Evolutionary conservation across 2,888 invertebrate species (phyloP).

Genomic region (Sphaeridia pumilis): DNA sequence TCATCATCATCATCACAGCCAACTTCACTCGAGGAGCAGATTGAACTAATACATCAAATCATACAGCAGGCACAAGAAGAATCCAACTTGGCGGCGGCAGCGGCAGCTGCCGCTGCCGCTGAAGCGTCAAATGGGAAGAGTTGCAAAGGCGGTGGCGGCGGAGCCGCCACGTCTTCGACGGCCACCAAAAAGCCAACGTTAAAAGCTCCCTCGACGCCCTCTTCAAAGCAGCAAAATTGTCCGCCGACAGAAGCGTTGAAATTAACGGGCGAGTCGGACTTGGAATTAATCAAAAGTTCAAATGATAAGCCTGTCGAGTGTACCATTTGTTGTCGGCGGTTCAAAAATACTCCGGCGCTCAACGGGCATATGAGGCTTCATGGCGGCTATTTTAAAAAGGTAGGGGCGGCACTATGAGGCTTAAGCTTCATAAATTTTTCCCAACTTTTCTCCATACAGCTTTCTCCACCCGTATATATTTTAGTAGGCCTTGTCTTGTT

Average conservation of each 20-base stretch:
- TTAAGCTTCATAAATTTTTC: background rate
- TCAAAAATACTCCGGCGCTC: conserved; percentile 93
- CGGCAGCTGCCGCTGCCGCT: background rate
- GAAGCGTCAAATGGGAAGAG: conserved; percentile 7
- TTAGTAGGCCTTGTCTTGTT: too few species aligned
- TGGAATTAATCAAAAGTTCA: conserved; percentile 14
- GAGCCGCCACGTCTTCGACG: too few species aligned
- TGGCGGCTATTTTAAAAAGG: conserved; percentile 93
- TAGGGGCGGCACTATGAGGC: conserved; percentile 39
- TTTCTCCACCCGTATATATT: too few species aligned
- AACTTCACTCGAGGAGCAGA: conserved; percentile 45
- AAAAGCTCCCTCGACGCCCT: conserved; percentile 15
- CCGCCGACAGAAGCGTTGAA: too few species aligned
- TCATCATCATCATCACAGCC: too few species aligned
- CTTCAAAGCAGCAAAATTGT: conserved; percentile 9
- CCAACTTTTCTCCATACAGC: too few species aligned
- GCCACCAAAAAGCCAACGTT: conserved; percentile 6
- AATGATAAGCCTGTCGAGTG: conserved; percentile 83
- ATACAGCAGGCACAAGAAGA: conserved; percentile 64
- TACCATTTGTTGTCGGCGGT: conserved; percentile 86
- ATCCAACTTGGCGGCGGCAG: conserved; percentile 18
- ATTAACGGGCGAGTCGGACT: conserved; percentile 9
- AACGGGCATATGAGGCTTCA: conserved; percentile 98
- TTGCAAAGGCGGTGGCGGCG: conserved; percentile 10
- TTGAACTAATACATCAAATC: conserved; percentile 62